Evolutionary conservation across 2,113 vertebrate species (phyloP), one percentile per base, ranked within the genome.

Genomic region (Rhea americana): DNA sequence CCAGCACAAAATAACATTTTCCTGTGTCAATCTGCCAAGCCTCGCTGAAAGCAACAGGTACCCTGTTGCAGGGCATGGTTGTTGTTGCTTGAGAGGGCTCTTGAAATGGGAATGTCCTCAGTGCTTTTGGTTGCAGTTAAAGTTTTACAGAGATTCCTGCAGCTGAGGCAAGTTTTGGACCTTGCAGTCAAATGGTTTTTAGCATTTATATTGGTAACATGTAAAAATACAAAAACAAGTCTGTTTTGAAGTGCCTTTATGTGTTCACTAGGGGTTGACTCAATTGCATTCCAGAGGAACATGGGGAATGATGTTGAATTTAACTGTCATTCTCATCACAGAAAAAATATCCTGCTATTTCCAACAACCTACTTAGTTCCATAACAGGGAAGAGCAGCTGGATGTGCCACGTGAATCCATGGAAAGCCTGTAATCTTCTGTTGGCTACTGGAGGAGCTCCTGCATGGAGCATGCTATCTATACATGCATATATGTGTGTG

Each of bases 251-350:
- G 13, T 13, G 13, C 32, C 62, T 73, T 70, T 22, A 79, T 16
- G 7, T 75, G 75, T 41, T 80, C 17, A 55, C 7, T 56, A 70
- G 20, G 1, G 56, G 24, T 24, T 66, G 45, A 66, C n/a, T 13
- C 7, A 50, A 1, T 7, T 82, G 24, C 4, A 0, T 26, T 80
- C 14, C n/a, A 66, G 45, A 68, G 28, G 25, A 85, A 48, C 9
- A 51, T 3, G 5, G n/a, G 68, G 35, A 67, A 82, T 24, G 11
- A 30, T n/a, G 4, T 14, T 79, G 62, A 75, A 72, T 0, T 0
- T 28, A 82, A 62, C 47, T 55, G 3, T 47, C 6, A 16, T 51
- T 50, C 4, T 30, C 3, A n/a, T 24, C 0, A 3, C 3, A 18
- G 13, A n/a, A 55, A 67, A 84, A 87, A n/a, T 4, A 7, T 4